Evolutionary conservation across 2,797 vertebrate species (phyloP), one percentile per base, ranked within the genome.

Genomic region (Silurus lanzhouensis): DNA sequence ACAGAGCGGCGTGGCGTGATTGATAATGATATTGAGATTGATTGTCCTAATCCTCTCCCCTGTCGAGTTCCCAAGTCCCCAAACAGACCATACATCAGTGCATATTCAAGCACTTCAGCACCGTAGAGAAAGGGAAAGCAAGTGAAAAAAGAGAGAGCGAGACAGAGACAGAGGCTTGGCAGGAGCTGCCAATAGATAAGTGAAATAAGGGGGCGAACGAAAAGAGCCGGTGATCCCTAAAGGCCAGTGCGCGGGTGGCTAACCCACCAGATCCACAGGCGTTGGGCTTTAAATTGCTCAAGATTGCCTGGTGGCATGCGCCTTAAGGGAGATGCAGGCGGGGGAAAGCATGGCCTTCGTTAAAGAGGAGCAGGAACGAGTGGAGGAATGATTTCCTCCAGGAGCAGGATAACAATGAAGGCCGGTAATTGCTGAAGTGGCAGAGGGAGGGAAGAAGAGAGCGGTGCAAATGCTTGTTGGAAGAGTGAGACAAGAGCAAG

Each of bases 1-100:
- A 94, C 93, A 81, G 92, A 95, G 92, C 92, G 94, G 94, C 94
- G 87, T 92, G 93, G 89, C 91, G 94, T 94, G 95, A 95, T 96
- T 96, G 96, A 95, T 96, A 95, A 96, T 94, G 95, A 96, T 97
- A 97, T 95, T 95, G 94, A 96, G 94, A 96, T 96, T 96, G 96
- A 96, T 96, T 93, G 93, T 93, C 94, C 94, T 96, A 97, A 97
- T 96, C 96, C 95, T 94, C 91, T 94, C 92, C 92, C 89, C 70
- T 1, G 22, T 44, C 48, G 92, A 94, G 96, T 93, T 96, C 96
- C 93, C 95, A 95, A 96, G 95, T 95, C 93, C 92, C 94, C 92
- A 93, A 95, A 93, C 92, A 94, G 93, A 94, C 94, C 93, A 91
- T 94, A 91, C 94, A 92, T 92, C 94, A 93, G 91, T 93, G 91